Percentiles rank a stretch among this genome's conserved stretches.
Evolutionary conservation across 2,113 vertebrate species (phyloP).

Genomic region (Malaclemys terrapin): DNA sequence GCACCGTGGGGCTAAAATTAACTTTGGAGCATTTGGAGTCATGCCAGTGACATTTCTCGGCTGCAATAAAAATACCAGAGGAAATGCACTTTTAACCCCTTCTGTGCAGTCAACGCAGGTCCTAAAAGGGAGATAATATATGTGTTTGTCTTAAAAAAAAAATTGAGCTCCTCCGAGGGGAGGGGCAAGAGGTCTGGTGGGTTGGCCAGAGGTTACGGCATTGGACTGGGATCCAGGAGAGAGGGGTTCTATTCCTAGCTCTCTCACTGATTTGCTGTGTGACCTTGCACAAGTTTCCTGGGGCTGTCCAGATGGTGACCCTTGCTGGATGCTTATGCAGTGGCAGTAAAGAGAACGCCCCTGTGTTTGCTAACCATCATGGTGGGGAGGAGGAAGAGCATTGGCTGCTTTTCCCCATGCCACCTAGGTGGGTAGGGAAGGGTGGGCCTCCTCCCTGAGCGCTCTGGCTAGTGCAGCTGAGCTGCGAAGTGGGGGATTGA

Average conservation of each 20-base stretch:
- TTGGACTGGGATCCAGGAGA: not conserved
- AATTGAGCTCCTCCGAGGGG: not conserved
- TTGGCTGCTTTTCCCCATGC: not conserved
- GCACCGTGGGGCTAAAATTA: not conserved
- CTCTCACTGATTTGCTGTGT: not conserved
- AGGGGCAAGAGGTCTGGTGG: rapidly evolving
- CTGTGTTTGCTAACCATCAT: not conserved
- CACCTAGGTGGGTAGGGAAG: not conserved
- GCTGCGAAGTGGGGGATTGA: not conserved
- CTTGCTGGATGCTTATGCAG: not conserved
- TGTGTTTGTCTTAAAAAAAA: not conserved
- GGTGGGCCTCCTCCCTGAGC: not conserved
- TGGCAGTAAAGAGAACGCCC: not conserved
- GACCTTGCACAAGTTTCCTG: not conserved
- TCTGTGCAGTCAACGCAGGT: not conserved
- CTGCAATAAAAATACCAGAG: not conserved
- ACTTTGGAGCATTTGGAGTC: not conserved
- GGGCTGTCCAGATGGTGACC: not conserved
- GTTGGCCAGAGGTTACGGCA: not conserved
- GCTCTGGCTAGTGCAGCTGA: not conserved
- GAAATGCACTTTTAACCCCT: rapidly evolving
- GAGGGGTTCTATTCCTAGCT: rapidly evolving
- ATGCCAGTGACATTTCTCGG: not conserved
- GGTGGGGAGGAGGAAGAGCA: not conserved
- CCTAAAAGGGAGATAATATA: rapidly evolving